Percentiles rank a stretch among this genome's conserved stretches.
Conservation (phyloP, 2,797 vertebrate genomes). For the Myotis myotis region DNA sequence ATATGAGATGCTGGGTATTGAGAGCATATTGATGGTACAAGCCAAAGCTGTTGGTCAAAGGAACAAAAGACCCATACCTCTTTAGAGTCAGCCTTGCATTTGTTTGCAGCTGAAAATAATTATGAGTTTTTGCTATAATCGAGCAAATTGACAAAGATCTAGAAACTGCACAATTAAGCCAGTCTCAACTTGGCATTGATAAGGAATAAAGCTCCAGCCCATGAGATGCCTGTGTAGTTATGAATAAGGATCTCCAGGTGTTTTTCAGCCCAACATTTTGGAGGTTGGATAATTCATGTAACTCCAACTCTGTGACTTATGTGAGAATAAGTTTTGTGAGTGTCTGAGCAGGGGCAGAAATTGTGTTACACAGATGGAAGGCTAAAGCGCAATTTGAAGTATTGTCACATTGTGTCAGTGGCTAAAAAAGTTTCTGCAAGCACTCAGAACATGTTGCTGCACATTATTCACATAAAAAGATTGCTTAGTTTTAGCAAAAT, state of each 20-base stretch:
- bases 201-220: not conserved
- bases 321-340: slow-evolving; percentile 29
- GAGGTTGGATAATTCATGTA: not conserved
- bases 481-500: slow-evolving; percentile 57
- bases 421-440: slow-evolving; percentile 50
- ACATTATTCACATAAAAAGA: slow-evolving; percentile 44
- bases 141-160: slow-evolving; percentile 42
- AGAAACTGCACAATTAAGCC: slow-evolving; percentile 46
- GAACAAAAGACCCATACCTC: slow-evolving; percentile 1
- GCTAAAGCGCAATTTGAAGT: slow-evolving; percentile 38
- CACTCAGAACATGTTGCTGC: slow-evolving; percentile 40
- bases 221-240: not conserved
- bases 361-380: not conserved
- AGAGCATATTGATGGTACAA: not conserved
- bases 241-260: slow-evolving; percentile 11
- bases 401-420: slow-evolving; percentile 23
- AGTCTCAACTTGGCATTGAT: slow-evolving; percentile 38
- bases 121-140: not conserved
- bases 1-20: not conserved
- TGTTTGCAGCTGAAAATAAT: slow-evolving; percentile 68
- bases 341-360: slow-evolving; percentile 45
- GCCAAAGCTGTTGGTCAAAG: not conserved
- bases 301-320: slow-evolving; percentile 42
- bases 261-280: slow-evolving; percentile 29
- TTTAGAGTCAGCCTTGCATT: slow-evolving; percentile 7